Base-by-base conservation (phyloP, 2,113 vertebrate species). In the Charadrius vociferus region DNA sequence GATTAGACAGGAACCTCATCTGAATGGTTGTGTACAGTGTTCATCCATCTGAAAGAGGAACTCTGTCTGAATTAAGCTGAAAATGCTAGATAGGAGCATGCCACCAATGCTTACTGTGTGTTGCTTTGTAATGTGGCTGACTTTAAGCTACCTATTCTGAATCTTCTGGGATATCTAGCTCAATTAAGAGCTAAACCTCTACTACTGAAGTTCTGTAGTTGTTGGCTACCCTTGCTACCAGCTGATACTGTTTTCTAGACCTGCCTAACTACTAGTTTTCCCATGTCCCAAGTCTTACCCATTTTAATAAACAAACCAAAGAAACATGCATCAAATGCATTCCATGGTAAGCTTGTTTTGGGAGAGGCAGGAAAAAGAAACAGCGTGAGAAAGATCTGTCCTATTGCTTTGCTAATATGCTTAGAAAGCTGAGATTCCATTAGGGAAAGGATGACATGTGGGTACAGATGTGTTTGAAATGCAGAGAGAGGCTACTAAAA, bases 391-490 rank as follows among this genome's bases (percentile, higher is more conserved):
- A 88, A 37, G 67, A 80, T 65, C 70, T 58, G 27, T 88, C 50
- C 77, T 78, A 70, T 86, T 94, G 88, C 80, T 92, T 97, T 96
- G 93, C 80, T 94, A 95, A 90, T 92, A 63, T 78, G 29, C 79
- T 84, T 84, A 78, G 94, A 84, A 78, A 86, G 49, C 50, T 95
- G 85, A 52, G 93, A 93, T 95, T 90, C 79, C 53, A 77, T 95
- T 86, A 95, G 82, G 79, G 67, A 80, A 77, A 86, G 62, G 63
- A 67, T 95, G 88, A 75, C 56, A 29, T 82, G n/a, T 75, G 58
- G 62, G 61, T 94, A 50, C 78, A 87, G 87, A 89, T 96, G 79
- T 74, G 66, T 95, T 96, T 95, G 90, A 96, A 94, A 85, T 95
- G 92, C 81, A 68, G 56, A 75, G 56, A 75, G 52, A 85, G 56